Conservation (phyloP, 2,888 invertebrate genomes). For the Rhopalosiphum nymphaeae region DNA sequence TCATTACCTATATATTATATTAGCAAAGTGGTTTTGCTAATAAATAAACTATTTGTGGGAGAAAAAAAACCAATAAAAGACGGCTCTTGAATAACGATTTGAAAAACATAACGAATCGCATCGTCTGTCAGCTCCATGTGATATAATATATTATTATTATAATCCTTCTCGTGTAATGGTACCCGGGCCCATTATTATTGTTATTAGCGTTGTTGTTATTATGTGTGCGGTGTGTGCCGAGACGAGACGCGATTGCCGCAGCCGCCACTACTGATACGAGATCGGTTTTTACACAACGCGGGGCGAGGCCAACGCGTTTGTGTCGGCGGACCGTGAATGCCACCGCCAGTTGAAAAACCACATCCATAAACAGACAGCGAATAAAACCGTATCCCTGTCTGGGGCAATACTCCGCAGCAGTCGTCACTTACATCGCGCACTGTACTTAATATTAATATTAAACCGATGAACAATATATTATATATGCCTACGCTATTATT, state of each 20-base stretch:
- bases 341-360: conserved; percentile 50
- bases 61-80: neutral
- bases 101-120: conserved; percentile 9
- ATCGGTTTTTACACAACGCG: conserved; percentile 48
- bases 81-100: neutral
- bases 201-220: neutral
- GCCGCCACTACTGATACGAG: conserved; percentile 31
- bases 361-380: conserved; percentile 52
- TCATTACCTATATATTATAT: neutral
- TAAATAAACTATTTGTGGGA: neutral
- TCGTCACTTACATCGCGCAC: neutral
- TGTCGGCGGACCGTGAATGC: conserved; percentile 59
- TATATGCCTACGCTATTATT: neutral
- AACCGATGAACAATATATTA: neutral
- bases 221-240: conserved; percentile 25
- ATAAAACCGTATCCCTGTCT: conserved; percentile 44
- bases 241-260: conserved; percentile 40
- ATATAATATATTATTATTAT: conserved; percentile 13
- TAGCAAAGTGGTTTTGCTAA: neutral
- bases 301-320: conserved; percentile 61
- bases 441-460: neutral
- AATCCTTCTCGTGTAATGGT: conserved; percentile 1
- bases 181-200: neutral
- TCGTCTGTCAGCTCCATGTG: neutral
- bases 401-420: conserved; percentile 11